A percentile compares a stretch with the other conserved stretches of the same genome.
phyloP scores from a whole-genome alignment of 1,140 invertebrate genomes.

The Diorhabda elongata region DNA sequence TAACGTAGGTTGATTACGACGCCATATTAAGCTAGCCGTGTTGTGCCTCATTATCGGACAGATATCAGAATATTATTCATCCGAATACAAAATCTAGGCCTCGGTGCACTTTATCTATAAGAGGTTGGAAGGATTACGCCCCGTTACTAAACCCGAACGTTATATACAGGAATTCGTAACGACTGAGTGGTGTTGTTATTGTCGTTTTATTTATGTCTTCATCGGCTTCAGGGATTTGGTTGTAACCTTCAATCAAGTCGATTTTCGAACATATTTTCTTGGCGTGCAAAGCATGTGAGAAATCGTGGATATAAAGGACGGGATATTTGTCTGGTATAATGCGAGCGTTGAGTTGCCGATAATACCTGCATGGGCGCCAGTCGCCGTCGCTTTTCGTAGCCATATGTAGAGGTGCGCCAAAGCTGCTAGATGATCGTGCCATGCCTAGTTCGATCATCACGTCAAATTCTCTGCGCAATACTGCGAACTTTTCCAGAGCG shows the following conservation, averaged over 20 bases:
- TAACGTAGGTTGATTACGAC: too few species aligned
- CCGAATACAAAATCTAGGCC: too few species aligned
- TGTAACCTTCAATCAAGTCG: constrained; percentile 44
- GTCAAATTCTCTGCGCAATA: constrained; percentile 37
- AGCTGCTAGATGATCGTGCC: constrained; percentile 43
- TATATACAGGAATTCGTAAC: constrained; percentile 30
- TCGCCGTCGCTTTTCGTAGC: constrained; percentile 44
- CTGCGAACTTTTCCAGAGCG: constrained; percentile 35
- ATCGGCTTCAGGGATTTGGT: constrained; percentile 43
- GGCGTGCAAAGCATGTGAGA: constrained; percentile 29
- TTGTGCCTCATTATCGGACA: too few species aligned
- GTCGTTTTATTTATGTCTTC: constrained; percentile 33
- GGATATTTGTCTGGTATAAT: constrained; percentile 44
- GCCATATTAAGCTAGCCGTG: too few species aligned
- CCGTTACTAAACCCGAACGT: constrained; percentile 29
- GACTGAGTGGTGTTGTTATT: constrained; percentile 29
- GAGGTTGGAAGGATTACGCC: constrained; percentile 31
- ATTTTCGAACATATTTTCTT: constrained; percentile 46
- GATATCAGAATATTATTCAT: too few species aligned
- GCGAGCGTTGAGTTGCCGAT: constrained; percentile 45
- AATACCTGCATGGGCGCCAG: constrained; percentile 49
- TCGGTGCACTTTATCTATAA: too few species aligned
- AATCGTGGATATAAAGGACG: constrained; percentile 19
- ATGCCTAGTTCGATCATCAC: constrained; percentile 31
- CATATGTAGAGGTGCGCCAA: constrained; percentile 46